Evolutionary conservation across 64 coral and sea anemone genomes (phyloP).

Genomic region (Stylophora pistillata): DNA sequence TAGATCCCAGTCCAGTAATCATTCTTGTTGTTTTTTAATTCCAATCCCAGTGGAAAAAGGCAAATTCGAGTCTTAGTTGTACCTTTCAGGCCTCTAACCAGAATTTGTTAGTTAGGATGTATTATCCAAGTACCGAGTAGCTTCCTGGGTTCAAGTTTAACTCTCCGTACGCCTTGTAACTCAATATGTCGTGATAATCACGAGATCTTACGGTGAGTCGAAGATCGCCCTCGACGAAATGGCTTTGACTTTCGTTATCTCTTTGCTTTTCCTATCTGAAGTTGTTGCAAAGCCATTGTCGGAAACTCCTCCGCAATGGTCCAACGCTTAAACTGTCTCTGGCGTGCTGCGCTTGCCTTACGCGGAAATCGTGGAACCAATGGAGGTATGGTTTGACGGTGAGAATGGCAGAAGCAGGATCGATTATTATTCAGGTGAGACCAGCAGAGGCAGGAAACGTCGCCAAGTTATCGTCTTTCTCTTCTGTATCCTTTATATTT

Average conservation of each 20-base stretch:
- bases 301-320: constrained; percentile 62
- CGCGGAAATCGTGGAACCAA: constrained; percentile 94
- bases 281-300: background rate
- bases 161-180: background rate
- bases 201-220: background rate
- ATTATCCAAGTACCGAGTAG: too few relatives aligned
- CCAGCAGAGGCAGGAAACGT: background rate
- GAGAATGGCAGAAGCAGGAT: constrained; percentile 70
- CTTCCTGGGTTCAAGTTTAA: background rate
- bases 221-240: background rate
- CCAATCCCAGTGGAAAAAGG: too few relatives aligned
- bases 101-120: too few relatives aligned
- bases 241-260: background rate
- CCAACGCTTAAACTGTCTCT: constrained; percentile 46
- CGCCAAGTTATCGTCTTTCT: too few relatives aligned
- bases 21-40: too few relatives aligned
- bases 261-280: background rate
- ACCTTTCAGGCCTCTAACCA: too few relatives aligned
- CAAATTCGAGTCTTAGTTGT: too few relatives aligned
- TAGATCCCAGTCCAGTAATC: too few relatives aligned
- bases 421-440: constrained; percentile 91
- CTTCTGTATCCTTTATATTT: background rate
- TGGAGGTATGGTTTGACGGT: constrained; percentile 75
- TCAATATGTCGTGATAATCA: background rate
- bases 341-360: constrained; percentile 89